Base-by-base conservation (phyloP, 2,888 invertebrate genomes). In the Pandemis cinnamomeana region DNA sequence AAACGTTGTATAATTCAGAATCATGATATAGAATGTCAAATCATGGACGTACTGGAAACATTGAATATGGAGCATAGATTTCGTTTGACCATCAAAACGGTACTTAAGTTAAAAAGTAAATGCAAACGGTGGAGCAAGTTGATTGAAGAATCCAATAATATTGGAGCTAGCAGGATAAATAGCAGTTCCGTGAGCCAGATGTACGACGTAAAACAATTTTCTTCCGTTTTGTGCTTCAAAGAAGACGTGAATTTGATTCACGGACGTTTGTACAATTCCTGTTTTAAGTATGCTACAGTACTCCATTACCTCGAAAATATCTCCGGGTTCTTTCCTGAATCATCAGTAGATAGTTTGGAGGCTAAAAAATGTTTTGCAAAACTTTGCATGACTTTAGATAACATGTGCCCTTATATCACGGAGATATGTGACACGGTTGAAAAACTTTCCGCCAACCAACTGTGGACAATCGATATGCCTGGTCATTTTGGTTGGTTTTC, bases 41-140 rank as follows among this genome's bases (percentile, higher is more conserved):
- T 79, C 7, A 74, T 76, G 67, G 73, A 77, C 41, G 7, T 68
- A 27, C 6, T 77, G 7, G 71, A 71, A 10, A 8, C 48, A 6
- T 55, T 70, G 10, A 20, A 44, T 5, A 67, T 66, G 4, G 58
- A 27, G 3, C 27, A 60, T 1, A 63, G 67, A 11, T 61, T 67
- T 15, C 68, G 67, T 42, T 66, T 80, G 8, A 71, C 77, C 58
- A 10, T 84, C 0, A 79, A 78, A 72, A 75, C 82, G 6, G 75
- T 76, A 15, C 68, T 85, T 7, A 85, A 83, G 73, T 58, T 84
- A 11, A 80, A 55, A 71, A 67, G 61, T 6, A 58, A 67, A 36
- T 78, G 75, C 15, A 76, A 75, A 20, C 74, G 77, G 2, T 84
- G 83, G 84, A 69, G 73, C 0, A 80, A 81, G 27, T 62, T 84